Evolutionary conservation across 2,888 invertebrate genomes (phyloP).

Genomic region (Polyommatus iphigenia): DNA sequence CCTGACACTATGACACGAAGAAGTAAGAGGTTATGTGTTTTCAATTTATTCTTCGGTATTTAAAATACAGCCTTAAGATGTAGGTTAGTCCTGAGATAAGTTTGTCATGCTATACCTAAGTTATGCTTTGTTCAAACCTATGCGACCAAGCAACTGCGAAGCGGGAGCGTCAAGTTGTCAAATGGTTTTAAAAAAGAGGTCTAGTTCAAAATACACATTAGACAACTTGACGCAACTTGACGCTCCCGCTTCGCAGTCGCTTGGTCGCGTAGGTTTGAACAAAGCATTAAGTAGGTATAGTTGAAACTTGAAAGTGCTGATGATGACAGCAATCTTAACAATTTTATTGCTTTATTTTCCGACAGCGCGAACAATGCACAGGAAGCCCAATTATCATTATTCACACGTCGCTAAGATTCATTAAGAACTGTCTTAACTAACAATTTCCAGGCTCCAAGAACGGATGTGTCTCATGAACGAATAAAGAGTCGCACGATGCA

Average conservation of each 20-base stretch:
- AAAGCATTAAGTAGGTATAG: too few relatives aligned
- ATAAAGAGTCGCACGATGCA: slow-evolving; percentile 43
- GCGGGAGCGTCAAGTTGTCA: too few relatives aligned
- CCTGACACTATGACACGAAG: not conserved
- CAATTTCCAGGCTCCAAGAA: slow-evolving; percentile 43
- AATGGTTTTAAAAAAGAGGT: too few relatives aligned
- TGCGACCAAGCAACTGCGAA: too few relatives aligned
- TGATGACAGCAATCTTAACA: not conserved
- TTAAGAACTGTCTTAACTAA: slow-evolving; percentile 32
- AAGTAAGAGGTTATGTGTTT: too few relatives aligned
- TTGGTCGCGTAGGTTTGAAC: too few relatives aligned
- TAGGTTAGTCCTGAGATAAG: not conserved
- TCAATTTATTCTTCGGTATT: not conserved
- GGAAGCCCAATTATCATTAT: slow-evolving; percentile 27
- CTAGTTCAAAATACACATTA: too few relatives aligned
- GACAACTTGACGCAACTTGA: too few relatives aligned
- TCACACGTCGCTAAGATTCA: slow-evolving; percentile 29
- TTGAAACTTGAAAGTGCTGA: not conserved
- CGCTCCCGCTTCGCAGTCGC: too few relatives aligned
- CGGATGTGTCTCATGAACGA: slow-evolving; percentile 62
- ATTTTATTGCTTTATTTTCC: slow-evolving; percentile 12
- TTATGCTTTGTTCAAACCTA: too few relatives aligned
- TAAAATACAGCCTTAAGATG: not conserved
- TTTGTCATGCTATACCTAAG: not conserved
- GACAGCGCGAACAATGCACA: slow-evolving; percentile 24